phyloP scores from a whole-genome alignment of 2,888 invertebrate genomes.

The Metalampra italica region DNA sequence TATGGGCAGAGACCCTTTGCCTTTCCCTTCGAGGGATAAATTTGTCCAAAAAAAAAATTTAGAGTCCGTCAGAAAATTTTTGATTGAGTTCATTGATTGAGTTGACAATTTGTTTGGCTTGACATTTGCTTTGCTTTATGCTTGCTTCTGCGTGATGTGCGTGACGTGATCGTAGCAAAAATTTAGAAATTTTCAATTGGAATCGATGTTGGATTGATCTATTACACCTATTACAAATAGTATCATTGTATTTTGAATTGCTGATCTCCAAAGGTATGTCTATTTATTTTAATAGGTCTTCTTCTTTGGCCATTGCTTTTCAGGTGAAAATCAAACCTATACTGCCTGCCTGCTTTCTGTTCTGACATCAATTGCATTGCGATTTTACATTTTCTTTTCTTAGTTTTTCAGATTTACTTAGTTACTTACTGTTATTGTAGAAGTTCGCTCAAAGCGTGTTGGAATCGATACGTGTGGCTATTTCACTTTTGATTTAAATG shows the following conservation, averaged over 20 bases:
- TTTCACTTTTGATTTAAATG: too few relatives aligned
- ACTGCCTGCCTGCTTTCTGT: background rate
- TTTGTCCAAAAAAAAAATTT: too few relatives aligned
- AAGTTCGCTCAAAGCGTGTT: too few relatives aligned
- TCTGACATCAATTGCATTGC: background rate
- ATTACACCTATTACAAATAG: background rate
- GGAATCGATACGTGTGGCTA: too few relatives aligned
- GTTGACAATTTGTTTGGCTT: too few relatives aligned
- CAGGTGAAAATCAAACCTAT: background rate
- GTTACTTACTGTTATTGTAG: too few relatives aligned
- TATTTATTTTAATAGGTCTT: background rate
- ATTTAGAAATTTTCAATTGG: background rate
- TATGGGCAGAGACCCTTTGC: too few relatives aligned
- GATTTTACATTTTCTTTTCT: background rate
- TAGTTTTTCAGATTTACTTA: background rate
- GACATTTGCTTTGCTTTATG: background rate
- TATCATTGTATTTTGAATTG: background rate
- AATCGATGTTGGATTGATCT: constrained; percentile 3
- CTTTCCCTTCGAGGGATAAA: too few relatives aligned
- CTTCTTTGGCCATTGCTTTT: background rate
- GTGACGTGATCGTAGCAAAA: constrained; percentile 7
- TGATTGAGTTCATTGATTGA: too few relatives aligned
- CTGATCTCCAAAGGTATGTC: background rate
- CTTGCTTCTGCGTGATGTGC: constrained; percentile 2
- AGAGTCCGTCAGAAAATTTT: too few relatives aligned